Evolutionary conservation across 2,797 vertebrate species (phyloP).

Genomic region (Clangula hyemalis): DNA sequence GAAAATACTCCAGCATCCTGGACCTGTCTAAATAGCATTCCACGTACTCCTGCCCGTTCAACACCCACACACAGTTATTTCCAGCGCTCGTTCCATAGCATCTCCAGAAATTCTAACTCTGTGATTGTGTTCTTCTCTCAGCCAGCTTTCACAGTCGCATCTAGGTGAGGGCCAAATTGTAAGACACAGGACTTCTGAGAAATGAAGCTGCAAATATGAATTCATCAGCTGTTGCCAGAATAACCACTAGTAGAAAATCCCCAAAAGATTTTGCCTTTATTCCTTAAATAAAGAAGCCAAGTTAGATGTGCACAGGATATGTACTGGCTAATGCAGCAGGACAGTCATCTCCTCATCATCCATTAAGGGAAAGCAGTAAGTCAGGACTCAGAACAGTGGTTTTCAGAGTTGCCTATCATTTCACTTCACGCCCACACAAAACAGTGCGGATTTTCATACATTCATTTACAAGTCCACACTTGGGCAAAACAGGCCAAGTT

Average conservation of each 20-base stretch:
- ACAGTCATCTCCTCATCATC: neutral
- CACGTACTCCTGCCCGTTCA: conserved; percentile 42
- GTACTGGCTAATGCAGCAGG: neutral
- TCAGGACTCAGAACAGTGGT: neutral
- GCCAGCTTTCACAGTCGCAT: conserved; percentile 57
- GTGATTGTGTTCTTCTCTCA: neutral
- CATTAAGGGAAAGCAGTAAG: neutral
- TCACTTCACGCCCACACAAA: neutral
- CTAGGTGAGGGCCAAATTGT: conserved; percentile 26
- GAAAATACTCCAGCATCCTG: conserved; percentile 39
- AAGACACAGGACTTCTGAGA: conserved; percentile 49
- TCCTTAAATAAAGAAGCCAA: neutral
- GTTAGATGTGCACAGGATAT: neutral
- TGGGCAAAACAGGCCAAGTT: neutral
- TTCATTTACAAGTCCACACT: neutral
- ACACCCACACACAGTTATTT: conserved; percentile 43
- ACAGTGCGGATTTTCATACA: neutral
- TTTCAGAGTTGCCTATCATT: neutral
- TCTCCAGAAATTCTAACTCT: neutral
- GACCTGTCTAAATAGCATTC: conserved; percentile 58
- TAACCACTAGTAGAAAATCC: conserved; percentile 39
- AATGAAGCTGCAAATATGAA: conserved; percentile 29
- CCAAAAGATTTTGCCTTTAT: conserved; percentile 3
- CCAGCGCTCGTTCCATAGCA: conserved; percentile 27
- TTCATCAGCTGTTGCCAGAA: conserved; percentile 51